Evolutionary conservation across 2,113 vertebrate species (phyloP).

Genomic region (Lutjanus erythropterus): DNA sequence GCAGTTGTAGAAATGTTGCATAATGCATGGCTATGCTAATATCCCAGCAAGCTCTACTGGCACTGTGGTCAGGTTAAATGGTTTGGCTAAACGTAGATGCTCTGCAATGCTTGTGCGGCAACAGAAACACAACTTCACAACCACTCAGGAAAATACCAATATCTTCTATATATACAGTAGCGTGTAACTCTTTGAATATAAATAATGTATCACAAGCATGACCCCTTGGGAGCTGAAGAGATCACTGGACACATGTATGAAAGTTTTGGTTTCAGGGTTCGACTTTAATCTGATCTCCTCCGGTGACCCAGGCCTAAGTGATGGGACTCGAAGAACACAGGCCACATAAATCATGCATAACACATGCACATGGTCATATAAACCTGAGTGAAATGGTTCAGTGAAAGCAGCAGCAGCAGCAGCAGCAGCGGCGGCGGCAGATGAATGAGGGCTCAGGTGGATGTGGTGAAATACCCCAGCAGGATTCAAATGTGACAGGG

Average conservation of each 20-base stretch:
- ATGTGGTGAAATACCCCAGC: slow-evolving; percentile 28
- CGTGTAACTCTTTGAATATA: not conserved
- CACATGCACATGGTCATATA: slow-evolving; percentile 43
- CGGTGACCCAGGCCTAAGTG: slow-evolving; percentile 39
- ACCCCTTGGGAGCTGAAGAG: slow-evolving; percentile 15
- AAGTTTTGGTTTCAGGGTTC: slow-evolving; percentile 18
- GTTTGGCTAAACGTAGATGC: not conserved
- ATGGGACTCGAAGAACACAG: slow-evolving; percentile 19
- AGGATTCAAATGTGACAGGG: slow-evolving; percentile 57
- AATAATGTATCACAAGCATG: slow-evolving; percentile 39
- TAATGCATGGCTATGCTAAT: slow-evolving; percentile 26
- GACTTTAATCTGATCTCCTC: slow-evolving; percentile 38
- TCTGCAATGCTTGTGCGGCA: not conserved
- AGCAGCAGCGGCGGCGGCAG: too few relatives aligned
- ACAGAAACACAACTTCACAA: not conserved
- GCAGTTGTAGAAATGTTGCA: slow-evolving; percentile 13
- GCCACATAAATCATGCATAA: slow-evolving; percentile 54
- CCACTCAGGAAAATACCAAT: not conserved
- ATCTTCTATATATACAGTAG: not conserved
- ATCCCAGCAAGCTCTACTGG: not conserved
- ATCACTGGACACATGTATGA: slow-evolving; percentile 16
- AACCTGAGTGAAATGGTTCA: slow-evolving; percentile 38
- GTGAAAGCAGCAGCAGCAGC: slow-evolving; percentile 43
- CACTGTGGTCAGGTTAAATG: slow-evolving; percentile 13
- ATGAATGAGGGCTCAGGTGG: slow-evolving; percentile 64